These are phyloP conservation scores for Thereva nobilitata DNA, from an alignment of 2,888 invertebrate species.

Conservation along the genomic window DNA sequence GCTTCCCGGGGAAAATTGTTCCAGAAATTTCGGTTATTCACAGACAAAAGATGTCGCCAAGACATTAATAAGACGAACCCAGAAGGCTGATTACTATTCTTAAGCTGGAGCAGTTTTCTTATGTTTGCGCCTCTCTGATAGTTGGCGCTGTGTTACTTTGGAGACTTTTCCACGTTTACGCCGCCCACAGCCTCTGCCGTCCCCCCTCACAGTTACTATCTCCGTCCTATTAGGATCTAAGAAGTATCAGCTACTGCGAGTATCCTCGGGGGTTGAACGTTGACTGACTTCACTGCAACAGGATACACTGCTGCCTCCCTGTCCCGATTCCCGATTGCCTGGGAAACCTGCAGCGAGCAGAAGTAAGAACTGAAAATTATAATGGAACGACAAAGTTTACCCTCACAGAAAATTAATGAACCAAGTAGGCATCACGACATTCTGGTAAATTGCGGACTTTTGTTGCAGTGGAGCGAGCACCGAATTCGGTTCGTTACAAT, in stretches of 20 bases:
- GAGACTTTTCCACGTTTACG: too few species aligned
- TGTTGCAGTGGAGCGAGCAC: slow-evolving; percentile 22
- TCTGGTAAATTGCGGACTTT: slow-evolving; percentile 32
- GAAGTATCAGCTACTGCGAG: background rate
- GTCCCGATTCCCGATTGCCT: background rate
- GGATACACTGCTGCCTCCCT: slow-evolving; percentile 3
- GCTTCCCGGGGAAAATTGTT: too few species aligned
- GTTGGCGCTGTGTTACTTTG: too few species aligned
- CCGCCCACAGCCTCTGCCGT: too few species aligned
- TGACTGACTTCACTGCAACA: slow-evolving; percentile 19
- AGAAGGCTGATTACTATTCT: too few species aligned
- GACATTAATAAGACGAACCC: too few species aligned
- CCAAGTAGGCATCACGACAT: slow-evolving; percentile 32
- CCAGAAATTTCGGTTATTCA: too few species aligned
- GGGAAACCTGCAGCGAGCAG: slow-evolving; percentile 1
- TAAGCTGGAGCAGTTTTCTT: too few species aligned
- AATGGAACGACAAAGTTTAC: slow-evolving; percentile 29
- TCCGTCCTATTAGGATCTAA: too few species aligned
- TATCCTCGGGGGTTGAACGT: slow-evolving; percentile 6
- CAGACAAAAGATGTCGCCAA: too few species aligned
- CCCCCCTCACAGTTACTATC: too few species aligned
- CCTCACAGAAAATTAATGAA: slow-evolving; percentile 32
- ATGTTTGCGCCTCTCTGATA: too few species aligned
- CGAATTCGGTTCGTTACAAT: slow-evolving; percentile 28
- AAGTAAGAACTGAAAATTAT: slow-evolving; percentile 27